phyloP scores from a whole-genome alignment of 1,140 invertebrate species.

The Atta colombica region DNA sequence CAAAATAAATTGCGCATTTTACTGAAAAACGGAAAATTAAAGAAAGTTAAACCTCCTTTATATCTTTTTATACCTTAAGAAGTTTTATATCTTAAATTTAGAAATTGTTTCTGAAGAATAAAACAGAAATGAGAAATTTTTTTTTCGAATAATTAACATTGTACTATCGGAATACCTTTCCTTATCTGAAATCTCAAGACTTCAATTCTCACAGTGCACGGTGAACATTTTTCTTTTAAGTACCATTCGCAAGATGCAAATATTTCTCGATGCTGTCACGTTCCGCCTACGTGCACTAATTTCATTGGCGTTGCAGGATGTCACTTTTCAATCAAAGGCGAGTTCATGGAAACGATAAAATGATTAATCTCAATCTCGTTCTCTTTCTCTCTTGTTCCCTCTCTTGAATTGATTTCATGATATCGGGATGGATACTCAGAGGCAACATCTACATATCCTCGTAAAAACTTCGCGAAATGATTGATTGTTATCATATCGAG shows the following conservation, averaged over 20 bases:
- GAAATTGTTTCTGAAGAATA: background rate
- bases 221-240: background rate
- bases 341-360: conserved; percentile 58
- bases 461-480: conserved; percentile 67
- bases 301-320: conserved; percentile 7
- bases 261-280: conserved; percentile 8
- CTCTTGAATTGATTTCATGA: conserved; percentile 57
- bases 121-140: background rate
- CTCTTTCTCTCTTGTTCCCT: background rate
- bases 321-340: conserved; percentile 44
- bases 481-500: conserved; percentile 65
- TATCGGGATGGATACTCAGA: background rate
- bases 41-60: too few relatives aligned
- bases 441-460: conserved; percentile 57
- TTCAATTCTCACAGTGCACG: conserved; percentile 6
- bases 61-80: background rate
- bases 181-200: background rate
- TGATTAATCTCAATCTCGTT: conserved; percentile 66
- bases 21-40: too few relatives aligned
- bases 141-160: background rate
- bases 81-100: background rate
- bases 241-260: conserved; percentile 12
- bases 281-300: conserved; percentile 26
- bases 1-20: too few relatives aligned
- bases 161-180: background rate